Evolutionary conservation across 2,888 invertebrate genomes (phyloP).

Genomic region (Macrophya annulata): DNA sequence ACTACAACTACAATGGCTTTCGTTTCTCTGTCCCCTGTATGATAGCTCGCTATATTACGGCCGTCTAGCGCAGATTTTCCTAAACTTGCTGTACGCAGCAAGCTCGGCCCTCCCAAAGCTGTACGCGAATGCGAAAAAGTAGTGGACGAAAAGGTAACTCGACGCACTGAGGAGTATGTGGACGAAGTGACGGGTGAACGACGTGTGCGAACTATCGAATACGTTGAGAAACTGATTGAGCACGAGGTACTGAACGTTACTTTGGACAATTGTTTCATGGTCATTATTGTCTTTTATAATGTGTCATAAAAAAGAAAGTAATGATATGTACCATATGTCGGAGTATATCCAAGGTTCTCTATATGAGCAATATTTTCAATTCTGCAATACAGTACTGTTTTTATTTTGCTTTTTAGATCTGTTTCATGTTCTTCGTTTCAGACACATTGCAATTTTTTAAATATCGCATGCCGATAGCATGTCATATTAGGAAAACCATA

Average conservation of each 20-base stretch:
- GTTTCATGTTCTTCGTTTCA: neutral
- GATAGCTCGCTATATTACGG: conserved; percentile 80
- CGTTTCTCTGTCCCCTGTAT: conserved; percentile 73
- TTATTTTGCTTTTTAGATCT: neutral
- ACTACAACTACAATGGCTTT: conserved; percentile 68
- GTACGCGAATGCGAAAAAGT: conserved; percentile 95
- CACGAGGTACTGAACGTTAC: conserved; percentile 88
- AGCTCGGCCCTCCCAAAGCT: conserved; percentile 90
- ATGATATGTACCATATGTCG: neutral
- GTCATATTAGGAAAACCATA: neutral
- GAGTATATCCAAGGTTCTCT: neutral
- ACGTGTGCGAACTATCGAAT: conserved; percentile 94
- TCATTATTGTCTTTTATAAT: neutral
- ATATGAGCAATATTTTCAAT: neutral
- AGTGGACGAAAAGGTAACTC: conserved; percentile 93
- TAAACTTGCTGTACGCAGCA: conserved; percentile 93
- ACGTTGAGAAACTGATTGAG: conserved; percentile 97
- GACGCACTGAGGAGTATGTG: conserved; percentile 93
- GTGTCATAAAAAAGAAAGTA: neutral
- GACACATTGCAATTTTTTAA: neutral
- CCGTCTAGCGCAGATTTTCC: conserved; percentile 87
- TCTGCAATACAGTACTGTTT: conserved; percentile 15
- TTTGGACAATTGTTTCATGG: conserved; percentile 34
- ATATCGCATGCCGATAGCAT: neutral
- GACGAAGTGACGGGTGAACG: conserved; percentile 93